Evolutionary conservation across 2,797 vertebrate genomes (phyloP).

Genomic region (Pangasius djambal): DNA sequence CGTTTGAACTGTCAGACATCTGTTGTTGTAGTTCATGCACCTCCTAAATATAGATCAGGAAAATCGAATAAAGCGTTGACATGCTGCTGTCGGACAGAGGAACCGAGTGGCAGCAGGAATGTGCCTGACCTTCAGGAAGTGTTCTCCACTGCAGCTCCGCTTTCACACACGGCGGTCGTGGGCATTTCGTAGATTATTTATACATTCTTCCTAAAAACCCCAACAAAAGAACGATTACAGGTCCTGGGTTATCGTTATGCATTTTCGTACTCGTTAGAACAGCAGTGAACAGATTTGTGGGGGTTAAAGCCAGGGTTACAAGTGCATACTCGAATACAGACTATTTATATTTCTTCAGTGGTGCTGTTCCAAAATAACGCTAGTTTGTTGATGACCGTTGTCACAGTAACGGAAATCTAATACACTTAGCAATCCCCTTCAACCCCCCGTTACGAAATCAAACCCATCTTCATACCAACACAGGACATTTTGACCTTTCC

Average conservation of each 20-base stretch:
- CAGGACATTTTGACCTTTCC: constrained; percentile 41
- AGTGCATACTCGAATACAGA: constrained; percentile 38
- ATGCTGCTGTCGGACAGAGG: constrained; percentile 64
- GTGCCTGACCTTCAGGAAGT: constrained; percentile 67
- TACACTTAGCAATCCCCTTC: constrained; percentile 33
- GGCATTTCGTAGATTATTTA: neutral
- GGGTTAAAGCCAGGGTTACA: constrained; percentile 32
- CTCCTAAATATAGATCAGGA: constrained; percentile 81
- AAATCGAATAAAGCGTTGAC: constrained; percentile 70
- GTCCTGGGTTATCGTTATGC: neutral
- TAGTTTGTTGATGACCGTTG: constrained; percentile 63
- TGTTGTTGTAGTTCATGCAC: constrained; percentile 77
- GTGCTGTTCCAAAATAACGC: constrained; percentile 57
- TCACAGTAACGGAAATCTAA: constrained; percentile 57
- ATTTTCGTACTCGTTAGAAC: neutral
- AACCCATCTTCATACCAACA: constrained; percentile 30
- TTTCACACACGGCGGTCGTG: neutral
- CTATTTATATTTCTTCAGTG: constrained; percentile 54
- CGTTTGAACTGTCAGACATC: constrained; percentile 73
- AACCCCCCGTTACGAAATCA: constrained; percentile 46
- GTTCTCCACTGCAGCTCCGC: constrained; percentile 15
- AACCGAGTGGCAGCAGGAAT: constrained; percentile 59
- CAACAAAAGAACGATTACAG: neutral
- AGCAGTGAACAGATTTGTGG: neutral
- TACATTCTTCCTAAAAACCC: neutral